A percentile compares a stretch with the other conserved stretches of the same genome.
phyloP scores from a whole-genome alignment of 1,140 invertebrate genomes.

The Trinorchestia longiramus region DNA sequence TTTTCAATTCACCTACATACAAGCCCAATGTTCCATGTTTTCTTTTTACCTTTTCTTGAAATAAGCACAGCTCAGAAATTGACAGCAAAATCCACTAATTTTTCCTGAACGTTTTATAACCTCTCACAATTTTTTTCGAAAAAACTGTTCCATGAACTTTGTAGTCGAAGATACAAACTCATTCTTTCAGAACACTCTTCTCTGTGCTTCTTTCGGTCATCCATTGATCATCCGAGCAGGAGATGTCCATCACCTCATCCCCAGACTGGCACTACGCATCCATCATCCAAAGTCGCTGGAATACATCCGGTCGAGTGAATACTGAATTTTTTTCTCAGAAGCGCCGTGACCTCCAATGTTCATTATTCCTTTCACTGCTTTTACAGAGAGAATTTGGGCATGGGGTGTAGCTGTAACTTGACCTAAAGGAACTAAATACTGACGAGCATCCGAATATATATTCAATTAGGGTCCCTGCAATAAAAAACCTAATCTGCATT shows the following conservation, averaged over 20 bases:
- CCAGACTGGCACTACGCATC: background rate
- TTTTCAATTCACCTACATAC: background rate
- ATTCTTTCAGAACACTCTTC: background rate
- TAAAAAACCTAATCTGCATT: background rate
- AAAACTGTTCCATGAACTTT: background rate
- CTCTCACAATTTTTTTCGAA: background rate
- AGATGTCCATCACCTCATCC: conserved; percentile 16
- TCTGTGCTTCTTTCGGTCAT: background rate
- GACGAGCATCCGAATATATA: background rate
- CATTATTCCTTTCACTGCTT: background rate
- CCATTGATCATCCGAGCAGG: background rate
- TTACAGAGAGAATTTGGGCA: background rate
- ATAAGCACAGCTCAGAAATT: background rate
- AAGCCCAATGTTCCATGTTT: background rate
- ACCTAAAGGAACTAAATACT: background rate
- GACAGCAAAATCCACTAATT: background rate
- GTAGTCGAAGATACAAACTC: background rate
- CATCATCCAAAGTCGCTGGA: background rate
- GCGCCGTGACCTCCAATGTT: background rate
- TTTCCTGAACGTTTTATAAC: background rate
- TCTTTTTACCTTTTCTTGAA: background rate
- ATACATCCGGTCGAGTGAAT: conserved; percentile 1
- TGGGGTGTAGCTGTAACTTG: background rate
- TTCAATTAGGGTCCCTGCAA: background rate
- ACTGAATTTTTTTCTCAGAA: background rate